Conservation (phyloP, 2,113 vertebrate species). For the Coturnix japonica region DNA sequence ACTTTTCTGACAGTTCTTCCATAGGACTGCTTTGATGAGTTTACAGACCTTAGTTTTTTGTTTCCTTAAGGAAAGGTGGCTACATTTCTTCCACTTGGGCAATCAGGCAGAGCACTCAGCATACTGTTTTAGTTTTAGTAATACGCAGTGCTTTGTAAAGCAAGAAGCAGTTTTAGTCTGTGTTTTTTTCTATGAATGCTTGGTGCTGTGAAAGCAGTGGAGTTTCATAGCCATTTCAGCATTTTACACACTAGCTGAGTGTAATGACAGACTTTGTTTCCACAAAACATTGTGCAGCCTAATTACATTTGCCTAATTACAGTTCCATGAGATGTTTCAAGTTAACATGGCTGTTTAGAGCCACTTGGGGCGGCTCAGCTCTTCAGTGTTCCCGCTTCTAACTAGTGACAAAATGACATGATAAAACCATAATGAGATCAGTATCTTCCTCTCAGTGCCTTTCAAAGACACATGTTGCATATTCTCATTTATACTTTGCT, state of each 20-base stretch:
- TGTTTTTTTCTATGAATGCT: neutral
- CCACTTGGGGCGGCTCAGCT: neutral
- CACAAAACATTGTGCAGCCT: neutral
- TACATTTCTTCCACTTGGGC: neutral
- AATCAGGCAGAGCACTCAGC: neutral
- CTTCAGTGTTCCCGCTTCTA: neutral
- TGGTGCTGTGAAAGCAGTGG: neutral
- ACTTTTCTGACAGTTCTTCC: neutral
- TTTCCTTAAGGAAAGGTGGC: neutral
- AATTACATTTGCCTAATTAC: neutral
- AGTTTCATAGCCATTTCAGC: neutral
- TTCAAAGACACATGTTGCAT: fast-evolving
- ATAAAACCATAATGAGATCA: neutral
- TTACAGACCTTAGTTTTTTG: neutral
- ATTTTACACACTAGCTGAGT: neutral
- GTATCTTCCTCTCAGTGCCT: neutral
- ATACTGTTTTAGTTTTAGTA: neutral
- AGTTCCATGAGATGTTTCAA: neutral
- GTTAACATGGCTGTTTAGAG: neutral
- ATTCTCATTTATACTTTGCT: neutral
- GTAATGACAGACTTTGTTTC: neutral
- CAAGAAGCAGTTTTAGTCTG: neutral
- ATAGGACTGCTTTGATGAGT: fast-evolving
- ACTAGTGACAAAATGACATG: neutral
- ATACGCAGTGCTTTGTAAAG: neutral